phyloP scores from a whole-genome alignment of 2,888 invertebrate genomes.

The Galerucella pusilla region DNA sequence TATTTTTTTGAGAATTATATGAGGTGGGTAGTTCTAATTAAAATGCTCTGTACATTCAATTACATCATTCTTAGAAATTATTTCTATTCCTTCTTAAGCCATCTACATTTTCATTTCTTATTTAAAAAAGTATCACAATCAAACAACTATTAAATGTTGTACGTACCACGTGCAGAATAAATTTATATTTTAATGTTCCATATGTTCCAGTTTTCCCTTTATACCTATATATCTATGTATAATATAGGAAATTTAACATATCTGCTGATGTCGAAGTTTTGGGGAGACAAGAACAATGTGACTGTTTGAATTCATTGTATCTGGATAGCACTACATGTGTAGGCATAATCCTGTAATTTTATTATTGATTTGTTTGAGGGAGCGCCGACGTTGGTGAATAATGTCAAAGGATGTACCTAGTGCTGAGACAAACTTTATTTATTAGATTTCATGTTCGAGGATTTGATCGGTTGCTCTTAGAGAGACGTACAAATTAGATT shows the following conservation, averaged over 20 bases:
- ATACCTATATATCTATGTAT: not conserved
- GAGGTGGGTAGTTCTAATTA: too few relatives aligned
- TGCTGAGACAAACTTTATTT: constrained; percentile 26
- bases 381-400: constrained; percentile 11
- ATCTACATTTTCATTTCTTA: too few relatives aligned
- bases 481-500: not conserved
- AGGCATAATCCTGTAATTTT: constrained; percentile 30
- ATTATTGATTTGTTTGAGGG: constrained; percentile 28
- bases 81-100: too few relatives aligned
- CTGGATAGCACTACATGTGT: constrained; percentile 21
- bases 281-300: constrained; percentile 22
- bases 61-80: too few relatives aligned
- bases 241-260: not conserved
- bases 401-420: constrained; percentile 28
- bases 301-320: constrained; percentile 11
- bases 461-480: not conserved
- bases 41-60: too few relatives aligned
- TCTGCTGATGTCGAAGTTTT: constrained; percentile 21
- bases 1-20: too few relatives aligned
- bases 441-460: constrained; percentile 19
- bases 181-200: not conserved
- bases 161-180: not conserved
- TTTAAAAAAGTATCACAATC: too few relatives aligned
- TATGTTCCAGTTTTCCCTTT: not conserved
- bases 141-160: too few relatives aligned